Base-by-base conservation (phyloP, 2,888 invertebrate species). In the Nipponacmea schrenckii region DNA sequence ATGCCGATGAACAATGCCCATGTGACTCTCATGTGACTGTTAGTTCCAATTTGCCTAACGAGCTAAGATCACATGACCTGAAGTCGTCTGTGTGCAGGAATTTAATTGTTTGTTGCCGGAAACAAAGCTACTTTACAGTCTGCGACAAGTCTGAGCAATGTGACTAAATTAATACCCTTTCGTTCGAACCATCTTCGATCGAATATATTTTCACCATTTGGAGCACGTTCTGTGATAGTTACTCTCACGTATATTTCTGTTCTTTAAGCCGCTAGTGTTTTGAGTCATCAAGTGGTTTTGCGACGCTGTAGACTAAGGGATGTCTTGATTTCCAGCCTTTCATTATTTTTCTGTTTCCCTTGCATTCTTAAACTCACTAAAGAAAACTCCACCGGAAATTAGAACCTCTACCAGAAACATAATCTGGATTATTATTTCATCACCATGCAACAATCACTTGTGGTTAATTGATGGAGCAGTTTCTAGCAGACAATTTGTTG, bases 41-140 rank as follows among this genome's bases (percentile, higher is more conserved):
- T 20, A 24, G 56, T 20, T 56, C 24, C 56, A 56, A 24, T 24
- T 56, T 56, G 56, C 24, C 56, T 24, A 56, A 56, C 56, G 39
- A 39, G 39, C 12, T 15, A 56, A 56, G 24, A 24, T 56, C 56
- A 56, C 56, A 24, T 56, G 56, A 56, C 24, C 24, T 14, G 56
- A 24, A 20, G 56, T 56, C 56, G 56, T 20, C 56, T 56, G 56
- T 24, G 56, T 56, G 20, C 24, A 56, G 56, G 56, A 56, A 56
- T 56, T 56, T 56, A 56, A 56, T 56, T 56, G 56, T 56, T 56
- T 56, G 56, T 56, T 56, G 56, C 20, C 56, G 56, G 56, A 56
- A 56, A 56, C 20, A 56, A 56, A 56, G 20, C 56, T 24, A 56
- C 56, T 56, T 56, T 56, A 4, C 20, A 24, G 56, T 56, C 56